Conservation (phyloP, 2,888 invertebrate genomes). For the Ormyrus rosae region DNA sequence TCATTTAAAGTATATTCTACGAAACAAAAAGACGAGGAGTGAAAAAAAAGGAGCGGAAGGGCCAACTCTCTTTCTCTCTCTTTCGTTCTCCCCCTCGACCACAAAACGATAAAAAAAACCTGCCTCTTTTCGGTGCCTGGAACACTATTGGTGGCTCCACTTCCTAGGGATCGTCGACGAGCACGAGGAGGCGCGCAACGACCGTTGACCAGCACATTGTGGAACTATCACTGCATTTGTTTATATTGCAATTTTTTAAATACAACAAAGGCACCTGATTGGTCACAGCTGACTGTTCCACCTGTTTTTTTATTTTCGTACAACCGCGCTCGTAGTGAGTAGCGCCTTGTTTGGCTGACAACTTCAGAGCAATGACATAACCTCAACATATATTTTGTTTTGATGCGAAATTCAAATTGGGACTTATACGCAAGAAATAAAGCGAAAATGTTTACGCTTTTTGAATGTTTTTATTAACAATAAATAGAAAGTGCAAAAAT, state of each 20-base stretch:
- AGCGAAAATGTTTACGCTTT: not conserved
- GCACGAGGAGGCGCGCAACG: not conserved
- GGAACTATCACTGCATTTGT: slow-evolving; percentile 32
- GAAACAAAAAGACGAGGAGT: slow-evolving; percentile 31
- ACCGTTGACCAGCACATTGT: not conserved
- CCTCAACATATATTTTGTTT: not conserved
- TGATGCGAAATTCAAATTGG: not conserved
- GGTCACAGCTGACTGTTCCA: slow-evolving; percentile 52
- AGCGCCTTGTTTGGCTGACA: not conserved
- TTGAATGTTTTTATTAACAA: slow-evolving; percentile 14
- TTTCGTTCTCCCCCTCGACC: not conserved
- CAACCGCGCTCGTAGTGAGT: not conserved
- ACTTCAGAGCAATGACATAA: slow-evolving; percentile 7
- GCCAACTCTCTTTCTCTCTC: not conserved
- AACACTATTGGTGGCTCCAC: not conserved
- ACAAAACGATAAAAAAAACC: slow-evolving; percentile 32
- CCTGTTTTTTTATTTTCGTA: slow-evolving; percentile 16
- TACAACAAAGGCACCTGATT: slow-evolving; percentile 44
- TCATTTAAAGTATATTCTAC: slow-evolving; percentile 45
- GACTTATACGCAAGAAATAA: not conserved
- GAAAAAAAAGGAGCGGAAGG: slow-evolving; percentile 24
- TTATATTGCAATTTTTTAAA: slow-evolving; percentile 57
- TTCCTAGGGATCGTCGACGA: not conserved
- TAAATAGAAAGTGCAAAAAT: slow-evolving; percentile 1
- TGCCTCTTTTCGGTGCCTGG: not conserved